A percentile compares a stretch with the other conserved stretches of the same genome.
Conservation (phyloP, 2,888 invertebrate species). For the Meghimatium bilineatum region DNA sequence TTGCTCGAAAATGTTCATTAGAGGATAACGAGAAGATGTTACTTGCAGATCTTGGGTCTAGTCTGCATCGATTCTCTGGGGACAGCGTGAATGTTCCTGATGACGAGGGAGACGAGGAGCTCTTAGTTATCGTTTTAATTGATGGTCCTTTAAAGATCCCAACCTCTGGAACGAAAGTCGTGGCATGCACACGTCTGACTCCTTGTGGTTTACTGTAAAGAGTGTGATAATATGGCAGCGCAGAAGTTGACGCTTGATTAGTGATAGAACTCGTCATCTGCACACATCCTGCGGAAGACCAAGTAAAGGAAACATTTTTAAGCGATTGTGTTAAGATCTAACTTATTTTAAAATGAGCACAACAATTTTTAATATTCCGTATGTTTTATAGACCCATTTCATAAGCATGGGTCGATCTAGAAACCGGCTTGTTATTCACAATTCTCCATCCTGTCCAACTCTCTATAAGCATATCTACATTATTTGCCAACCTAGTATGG, state of each 20-base stretch:
- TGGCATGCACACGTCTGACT: constrained; percentile 68
- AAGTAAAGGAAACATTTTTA: constrained; percentile 11
- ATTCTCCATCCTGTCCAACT: too few species aligned
- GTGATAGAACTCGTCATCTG: constrained; percentile 23
- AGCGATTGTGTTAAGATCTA: too few species aligned
- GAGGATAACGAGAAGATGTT: background rate
- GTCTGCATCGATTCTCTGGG: constrained; percentile 2
- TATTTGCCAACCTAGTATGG: too few species aligned
- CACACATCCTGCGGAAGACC: constrained; percentile 23
- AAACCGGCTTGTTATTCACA: too few species aligned
- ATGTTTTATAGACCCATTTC: too few species aligned
- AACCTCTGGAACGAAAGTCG: constrained; percentile 70
- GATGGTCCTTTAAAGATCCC: constrained; percentile 61
- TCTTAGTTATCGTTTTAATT: constrained; percentile 50
- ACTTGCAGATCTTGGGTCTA: constrained; percentile 1
- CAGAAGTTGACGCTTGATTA: constrained; percentile 52
- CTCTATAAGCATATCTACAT: too few species aligned
- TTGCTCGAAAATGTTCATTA: background rate
- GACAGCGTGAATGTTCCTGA: constrained; percentile 1
- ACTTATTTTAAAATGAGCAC: too few species aligned
- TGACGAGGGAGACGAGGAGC: constrained; percentile 6
- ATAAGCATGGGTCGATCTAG: too few species aligned
- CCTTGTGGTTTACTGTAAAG: constrained; percentile 60
- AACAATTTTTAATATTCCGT: too few species aligned
- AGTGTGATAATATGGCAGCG: constrained; percentile 68